phyloP scores from a whole-genome alignment of 37 sponge, comb jelly and placozoan genomes.

The Chondrosia reniformis region DNA sequence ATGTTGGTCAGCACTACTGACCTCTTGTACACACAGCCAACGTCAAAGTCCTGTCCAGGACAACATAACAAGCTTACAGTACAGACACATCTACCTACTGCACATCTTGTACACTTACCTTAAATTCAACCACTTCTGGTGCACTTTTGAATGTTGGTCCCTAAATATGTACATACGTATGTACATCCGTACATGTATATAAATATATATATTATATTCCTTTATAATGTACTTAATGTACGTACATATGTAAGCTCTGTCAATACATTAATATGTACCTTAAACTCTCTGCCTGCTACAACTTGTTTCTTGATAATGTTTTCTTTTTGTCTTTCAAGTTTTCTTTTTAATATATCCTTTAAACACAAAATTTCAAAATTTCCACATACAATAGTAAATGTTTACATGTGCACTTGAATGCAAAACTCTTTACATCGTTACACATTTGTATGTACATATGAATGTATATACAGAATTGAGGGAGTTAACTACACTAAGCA shows the following conservation, averaged over 20 bases:
- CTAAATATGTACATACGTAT: conserved; percentile 24
- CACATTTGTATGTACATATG: too few species aligned
- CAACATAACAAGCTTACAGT: not conserved
- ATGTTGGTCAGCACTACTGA: conserved; percentile 85
- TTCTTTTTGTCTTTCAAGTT: conserved; percentile 55
- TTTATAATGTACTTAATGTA: not conserved
- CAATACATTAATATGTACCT: conserved; percentile 26
- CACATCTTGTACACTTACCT: conserved; percentile 6
- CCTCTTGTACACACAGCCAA: conserved; percentile 53
- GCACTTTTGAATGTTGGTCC: conserved; percentile 76
- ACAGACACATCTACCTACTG: not conserved
- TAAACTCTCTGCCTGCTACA: conserved; percentile 87
- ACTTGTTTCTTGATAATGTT: conserved; percentile 74
- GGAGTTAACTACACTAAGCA: too few species aligned
- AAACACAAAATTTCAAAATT: not conserved
- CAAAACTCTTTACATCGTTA: too few species aligned
- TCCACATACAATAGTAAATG: too few species aligned
- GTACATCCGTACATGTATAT: not conserved
- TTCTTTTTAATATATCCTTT: conserved; percentile 50
- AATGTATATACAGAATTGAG: too few species aligned
- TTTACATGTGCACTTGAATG: too few species aligned
- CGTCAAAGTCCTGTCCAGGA: conserved; percentile 66
- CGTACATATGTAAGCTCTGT: not conserved
- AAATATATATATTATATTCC: not conserved
- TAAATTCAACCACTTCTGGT: conserved; percentile 77